A percentile compares a stretch with the other conserved stretches of the same genome.
Evolutionary conservation across 2,113 vertebrate genomes (phyloP).

Genomic region (Hydrochoerus hydrochaeris): DNA sequence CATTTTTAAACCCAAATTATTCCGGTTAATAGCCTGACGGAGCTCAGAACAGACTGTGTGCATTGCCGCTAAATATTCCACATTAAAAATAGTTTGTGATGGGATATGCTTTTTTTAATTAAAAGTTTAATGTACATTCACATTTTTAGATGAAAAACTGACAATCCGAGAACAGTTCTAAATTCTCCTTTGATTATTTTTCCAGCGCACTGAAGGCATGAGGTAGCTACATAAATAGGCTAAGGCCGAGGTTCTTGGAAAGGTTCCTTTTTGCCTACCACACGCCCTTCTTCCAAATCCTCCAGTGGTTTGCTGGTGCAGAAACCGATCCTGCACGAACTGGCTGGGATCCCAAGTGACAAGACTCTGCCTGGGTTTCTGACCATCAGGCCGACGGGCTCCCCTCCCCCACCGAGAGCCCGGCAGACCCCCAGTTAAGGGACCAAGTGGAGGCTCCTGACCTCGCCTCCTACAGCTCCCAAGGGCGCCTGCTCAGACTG

Average conservation of each 20-base stretch:
- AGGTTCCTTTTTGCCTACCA: constrained; percentile 76
- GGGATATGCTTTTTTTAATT: constrained; percentile 86
- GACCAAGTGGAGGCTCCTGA: not conserved
- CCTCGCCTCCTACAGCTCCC: not conserved
- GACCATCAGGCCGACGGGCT: not conserved
- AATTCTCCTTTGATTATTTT: constrained; percentile 85
- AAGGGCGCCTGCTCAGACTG: not conserved
- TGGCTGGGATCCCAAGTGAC: not conserved
- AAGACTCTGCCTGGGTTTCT: not conserved
- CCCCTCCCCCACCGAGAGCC: not conserved
- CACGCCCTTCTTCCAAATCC: not conserved
- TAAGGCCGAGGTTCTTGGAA: constrained; percentile 75
- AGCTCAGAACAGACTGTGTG: constrained; percentile 75
- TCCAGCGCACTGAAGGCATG: constrained; percentile 80
- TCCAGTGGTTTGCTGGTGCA: constrained; percentile 16
- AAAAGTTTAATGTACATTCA: constrained; percentile 87
- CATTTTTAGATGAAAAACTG: constrained; percentile 87
- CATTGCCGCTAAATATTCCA: constrained; percentile 75
- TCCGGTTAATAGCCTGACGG: constrained; percentile 72
- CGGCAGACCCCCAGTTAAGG: not conserved
- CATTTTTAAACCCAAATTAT: constrained; percentile 75
- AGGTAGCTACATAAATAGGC: constrained; percentile 77
- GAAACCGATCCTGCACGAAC: not conserved
- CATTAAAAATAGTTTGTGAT: constrained; percentile 83
- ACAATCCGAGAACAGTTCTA: constrained; percentile 85